Evolutionary conservation across 2,113 vertebrate genomes (phyloP).

Genomic region (Nesoenas mayeri): DNA sequence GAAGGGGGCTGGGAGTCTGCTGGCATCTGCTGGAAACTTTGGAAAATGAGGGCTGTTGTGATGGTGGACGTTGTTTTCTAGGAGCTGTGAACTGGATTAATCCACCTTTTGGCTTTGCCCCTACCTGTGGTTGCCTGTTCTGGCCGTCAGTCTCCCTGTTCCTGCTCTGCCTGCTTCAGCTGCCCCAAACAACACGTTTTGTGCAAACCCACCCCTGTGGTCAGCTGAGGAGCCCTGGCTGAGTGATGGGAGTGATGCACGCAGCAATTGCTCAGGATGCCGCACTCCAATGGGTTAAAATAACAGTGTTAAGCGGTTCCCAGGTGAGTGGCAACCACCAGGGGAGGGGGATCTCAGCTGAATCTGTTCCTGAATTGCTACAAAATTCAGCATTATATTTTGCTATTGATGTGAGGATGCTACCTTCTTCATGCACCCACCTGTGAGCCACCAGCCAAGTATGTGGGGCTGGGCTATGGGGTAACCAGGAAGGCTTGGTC

Average conservation of each 20-base stretch:
- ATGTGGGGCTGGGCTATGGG: neutral
- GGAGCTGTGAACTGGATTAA: neutral
- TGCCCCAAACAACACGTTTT: neutral
- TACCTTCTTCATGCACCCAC: neutral
- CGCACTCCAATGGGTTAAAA: neutral
- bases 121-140: neutral
- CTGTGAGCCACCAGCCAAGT: rapidly evolving
- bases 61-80: neutral
- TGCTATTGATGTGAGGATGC: neutral
- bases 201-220: neutral
- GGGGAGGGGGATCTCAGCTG: neutral
- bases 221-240: neutral
- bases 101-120: neutral
- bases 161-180: neutral
- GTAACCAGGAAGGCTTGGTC: neutral
- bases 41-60: neutral
- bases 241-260: neutral
- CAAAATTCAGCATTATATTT: neutral
- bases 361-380: neutral
- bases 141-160: neutral
- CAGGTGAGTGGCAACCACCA: neutral
- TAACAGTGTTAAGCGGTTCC: neutral
- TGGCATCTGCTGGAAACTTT: neutral
- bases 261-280: neutral
- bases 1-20: neutral